Base-by-base conservation (phyloP, 2,888 invertebrate species). In the Seira ritae region DNA sequence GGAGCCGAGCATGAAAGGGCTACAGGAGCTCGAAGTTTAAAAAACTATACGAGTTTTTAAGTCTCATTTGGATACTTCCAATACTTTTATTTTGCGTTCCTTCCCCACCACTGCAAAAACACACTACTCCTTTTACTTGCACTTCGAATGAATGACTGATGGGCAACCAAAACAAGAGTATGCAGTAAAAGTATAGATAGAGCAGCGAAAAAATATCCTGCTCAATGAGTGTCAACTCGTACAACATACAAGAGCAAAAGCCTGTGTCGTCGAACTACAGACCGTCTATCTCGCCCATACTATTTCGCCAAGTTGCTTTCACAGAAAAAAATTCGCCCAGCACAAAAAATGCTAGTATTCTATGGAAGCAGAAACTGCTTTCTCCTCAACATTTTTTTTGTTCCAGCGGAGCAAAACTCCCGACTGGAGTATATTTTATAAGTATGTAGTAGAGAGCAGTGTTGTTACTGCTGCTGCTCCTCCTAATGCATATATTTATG, bases 101-200 rank as follows among this genome's bases (percentile, higher is more conserved):
- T 60, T 60, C 12, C 12, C 12, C 42, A 12, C 12, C 60, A 60
- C 60, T 60, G 60, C 60, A 60, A 60, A 60, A 6, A n/a, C n/a
- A n/a, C n/a, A n/a, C n/a, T 67, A 23, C 31, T 31, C 71, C 68
- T 68, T 69, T 68, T 80, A 37, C 80, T 80, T 50, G 73, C 80
- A 81, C 72, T 60, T 71, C 76, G 77, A 77, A 82, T 82, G 82
- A 82, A 82, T 82, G 82, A 82, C 77, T 82, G 82, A 82, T 82
- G 82, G 68, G 66, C 67, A 46, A 77, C 72, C 71, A 60, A 71
- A 71, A 82, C 55, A 67, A 46, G 72, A 60, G 60, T 60, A 17
- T 60, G 60, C 60, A 60, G 68, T 55, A 55, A 69, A 69, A 69
- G 75, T 75, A 70, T 74, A 80, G 42, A 42, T 73, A 79, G 70